Conservation (phyloP, 2,113 vertebrate genomes). For the Oryzias curvinotus region DNA sequence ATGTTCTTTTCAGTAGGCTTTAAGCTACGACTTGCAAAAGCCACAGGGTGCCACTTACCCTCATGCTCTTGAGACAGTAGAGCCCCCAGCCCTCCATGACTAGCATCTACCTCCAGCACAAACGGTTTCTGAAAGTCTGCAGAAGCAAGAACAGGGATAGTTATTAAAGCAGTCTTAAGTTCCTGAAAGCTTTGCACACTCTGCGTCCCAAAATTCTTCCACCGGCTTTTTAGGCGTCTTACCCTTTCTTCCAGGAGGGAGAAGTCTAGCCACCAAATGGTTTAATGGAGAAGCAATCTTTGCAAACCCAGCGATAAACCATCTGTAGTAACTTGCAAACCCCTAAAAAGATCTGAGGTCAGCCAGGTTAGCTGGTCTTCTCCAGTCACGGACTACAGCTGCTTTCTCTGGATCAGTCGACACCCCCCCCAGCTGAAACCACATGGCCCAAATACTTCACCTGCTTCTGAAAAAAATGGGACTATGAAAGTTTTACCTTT, state of each 20-base stretch:
- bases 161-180: not conserved
- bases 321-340: not conserved
- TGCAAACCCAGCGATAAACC: not conserved
- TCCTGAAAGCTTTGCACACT: not conserved
- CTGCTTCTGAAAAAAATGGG: too few relatives aligned
- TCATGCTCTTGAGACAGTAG: not conserved
- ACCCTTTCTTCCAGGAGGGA: not conserved
- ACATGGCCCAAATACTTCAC: too few relatives aligned
- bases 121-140: not conserved
- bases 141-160: not conserved
- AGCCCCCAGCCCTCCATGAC: not conserved
- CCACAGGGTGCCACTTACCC: not conserved
- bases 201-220: not conserved
- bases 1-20: not conserved
- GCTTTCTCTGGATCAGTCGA: too few relatives aligned
- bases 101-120: constrained; percentile 3
- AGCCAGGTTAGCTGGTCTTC: not conserved
- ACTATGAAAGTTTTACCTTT: too few relatives aligned
- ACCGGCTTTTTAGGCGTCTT: too few relatives aligned
- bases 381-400: too few relatives aligned
- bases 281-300: too few relatives aligned
- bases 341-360: not conserved
- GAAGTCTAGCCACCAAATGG: too few relatives aligned
- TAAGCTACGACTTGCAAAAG: not conserved
- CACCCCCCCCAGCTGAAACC: too few relatives aligned